Base-by-base conservation (phyloP, 2,797 vertebrate genomes). In the Ibycter americanus region DNA sequence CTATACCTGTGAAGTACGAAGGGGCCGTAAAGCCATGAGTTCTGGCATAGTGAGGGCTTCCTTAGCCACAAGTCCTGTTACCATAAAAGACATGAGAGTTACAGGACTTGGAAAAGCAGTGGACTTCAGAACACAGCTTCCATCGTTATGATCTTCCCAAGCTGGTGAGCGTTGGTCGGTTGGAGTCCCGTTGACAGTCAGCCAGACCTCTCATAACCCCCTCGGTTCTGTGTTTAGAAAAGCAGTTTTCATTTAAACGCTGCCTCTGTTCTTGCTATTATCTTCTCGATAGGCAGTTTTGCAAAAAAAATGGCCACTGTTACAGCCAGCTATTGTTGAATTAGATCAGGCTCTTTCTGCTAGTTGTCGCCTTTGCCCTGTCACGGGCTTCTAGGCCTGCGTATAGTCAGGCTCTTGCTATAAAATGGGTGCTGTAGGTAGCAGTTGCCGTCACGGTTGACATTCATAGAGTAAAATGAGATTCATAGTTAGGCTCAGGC, bases 141-240 rank as follows among this genome's bases (percentile, higher is more conserved):
- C 31, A 15, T 58, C 2, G 0, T 34, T 52, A n/a, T 0, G 3
- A 25, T n/a, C 52, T 56, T 61, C 15, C 8, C 19, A 9, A 0
- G 7, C 40, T 0, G 4, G 31, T n/a, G 62, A 65, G 72, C 61
- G 72, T 55, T 18, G 31, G 17, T 38, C 77, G 74, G 25, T 63
- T 4, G 2, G 32, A 17, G 5, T 59, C 51, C 34, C 1, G 4
- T 2, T 3, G 51, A 8, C 38, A 40, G 31, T 23, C 51, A 59
- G 51, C 40, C 52, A 25, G 65, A 29, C 49, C 61, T 62, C 31
- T 74, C 9, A 4, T 11, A 72, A 32, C 15, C 1, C 1, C 25
- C 15, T 15, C 3, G 5, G 10, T 58, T 72, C 51, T 68, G 27
- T 59, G 56, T 25, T 83, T 68, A 62, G 67, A 67, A 80, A 70